These are phyloP conservation scores for Paramacrobiotus metropolitanus DNA, from an alignment of 1,140 invertebrate genomes.

Conservation along the genomic window DNA sequence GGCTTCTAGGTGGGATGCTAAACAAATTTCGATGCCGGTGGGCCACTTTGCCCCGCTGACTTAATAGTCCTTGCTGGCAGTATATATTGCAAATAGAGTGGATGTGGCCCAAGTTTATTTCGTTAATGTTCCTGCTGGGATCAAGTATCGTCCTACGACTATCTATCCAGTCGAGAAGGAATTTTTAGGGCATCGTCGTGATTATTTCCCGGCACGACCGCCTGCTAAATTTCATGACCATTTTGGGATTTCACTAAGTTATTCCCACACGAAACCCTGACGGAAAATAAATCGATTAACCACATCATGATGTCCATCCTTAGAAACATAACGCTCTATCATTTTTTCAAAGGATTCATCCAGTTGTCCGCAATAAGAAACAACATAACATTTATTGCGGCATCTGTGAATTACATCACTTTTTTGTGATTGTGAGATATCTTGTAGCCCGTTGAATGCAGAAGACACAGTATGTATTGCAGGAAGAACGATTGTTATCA, in stretches of 20 bases:
- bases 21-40: background rate
- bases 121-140: too few species aligned
- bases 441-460: too few species aligned
- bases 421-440: background rate
- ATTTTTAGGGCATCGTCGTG: too few species aligned
- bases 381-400: background rate
- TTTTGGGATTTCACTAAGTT: slow-evolving; percentile 4
- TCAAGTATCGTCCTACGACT: too few species aligned
- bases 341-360: background rate
- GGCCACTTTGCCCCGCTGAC: background rate
- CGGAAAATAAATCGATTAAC: too few species aligned
- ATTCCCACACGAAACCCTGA: too few species aligned
- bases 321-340: background rate
- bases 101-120: too few species aligned
- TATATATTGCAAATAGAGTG: too few species aligned
- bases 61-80: background rate
- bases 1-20: too few species aligned
- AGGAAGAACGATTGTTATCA: background rate
- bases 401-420: too few species aligned
- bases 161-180: too few species aligned
- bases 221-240: slow-evolving; percentile 3
- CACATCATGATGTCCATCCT: background rate
- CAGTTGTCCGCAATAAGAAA: background rate
- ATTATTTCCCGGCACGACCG: background rate
- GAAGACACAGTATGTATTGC: background rate